These are phyloP conservation scores for Drosophila birchii DNA, from an alignment of 2,888 invertebrate species.

Conservation along the genomic window DNA sequence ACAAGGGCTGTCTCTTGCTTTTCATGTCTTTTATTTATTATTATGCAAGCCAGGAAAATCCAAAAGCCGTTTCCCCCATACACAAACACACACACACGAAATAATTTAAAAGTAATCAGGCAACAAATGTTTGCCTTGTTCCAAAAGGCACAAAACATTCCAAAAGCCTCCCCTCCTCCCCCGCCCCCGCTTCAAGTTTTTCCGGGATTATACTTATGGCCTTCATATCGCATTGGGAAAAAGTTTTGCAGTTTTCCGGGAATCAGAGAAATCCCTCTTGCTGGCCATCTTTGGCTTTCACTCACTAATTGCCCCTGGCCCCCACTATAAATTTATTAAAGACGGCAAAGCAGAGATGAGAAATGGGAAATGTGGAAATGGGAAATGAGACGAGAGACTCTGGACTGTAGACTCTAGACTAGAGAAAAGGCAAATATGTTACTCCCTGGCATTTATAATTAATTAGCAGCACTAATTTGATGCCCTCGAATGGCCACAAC, in stretches of 20 bases:
- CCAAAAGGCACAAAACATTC: slow-evolving; percentile 39
- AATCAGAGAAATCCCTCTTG: slow-evolving; percentile 2
- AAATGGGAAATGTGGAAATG: not conserved
- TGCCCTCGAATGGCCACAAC: slow-evolving; percentile 45
- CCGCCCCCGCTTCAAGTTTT: slow-evolving; percentile 1
- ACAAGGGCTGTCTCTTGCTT: slow-evolving; percentile 54
- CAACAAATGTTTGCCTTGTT: slow-evolving; percentile 78
- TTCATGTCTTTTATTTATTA: slow-evolving; percentile 77
- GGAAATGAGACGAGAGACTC: slow-evolving; percentile 6
- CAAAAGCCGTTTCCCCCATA: slow-evolving; percentile 60
- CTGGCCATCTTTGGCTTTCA: slow-evolving; percentile 23
- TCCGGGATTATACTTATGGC: slow-evolving; percentile 25
- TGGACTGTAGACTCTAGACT: not conserved
- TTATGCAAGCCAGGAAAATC: slow-evolving; percentile 65
- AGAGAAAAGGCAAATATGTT: slow-evolving; percentile 35
- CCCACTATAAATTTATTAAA: slow-evolving; percentile 77
- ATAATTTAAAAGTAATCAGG: slow-evolving; percentile 84
- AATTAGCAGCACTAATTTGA: slow-evolving; percentile 63
- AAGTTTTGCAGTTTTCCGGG: slow-evolving; percentile 16
- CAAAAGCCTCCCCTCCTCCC: not conserved
- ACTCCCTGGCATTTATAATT: slow-evolving; percentile 64
- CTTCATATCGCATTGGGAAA: slow-evolving; percentile 4
- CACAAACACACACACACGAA: slow-evolving; percentile 71
- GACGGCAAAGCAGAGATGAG: slow-evolving; percentile 39
- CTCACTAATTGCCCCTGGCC: slow-evolving; percentile 66